A percentile compares a stretch with the other conserved stretches of the same genome.
Evolutionary conservation across 2,113 vertebrate genomes (phyloP).

Genomic region (Laterallus jamaicensis): DNA sequence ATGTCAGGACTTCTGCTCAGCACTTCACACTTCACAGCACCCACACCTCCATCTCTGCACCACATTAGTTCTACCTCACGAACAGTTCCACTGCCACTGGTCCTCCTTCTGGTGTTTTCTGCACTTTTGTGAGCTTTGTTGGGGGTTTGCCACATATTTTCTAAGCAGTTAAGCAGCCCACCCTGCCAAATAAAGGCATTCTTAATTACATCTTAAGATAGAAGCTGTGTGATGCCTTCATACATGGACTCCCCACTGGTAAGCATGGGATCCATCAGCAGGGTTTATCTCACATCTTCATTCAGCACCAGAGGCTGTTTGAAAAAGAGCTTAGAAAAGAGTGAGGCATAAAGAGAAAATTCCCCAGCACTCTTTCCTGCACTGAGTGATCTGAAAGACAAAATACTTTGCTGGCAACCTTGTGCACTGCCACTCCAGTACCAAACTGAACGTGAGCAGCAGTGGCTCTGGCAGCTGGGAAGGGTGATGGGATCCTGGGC

Average conservation of each 20-base stretch:
- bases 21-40: background rate
- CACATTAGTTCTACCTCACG: background rate
- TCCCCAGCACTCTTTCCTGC: background rate
- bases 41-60: background rate
- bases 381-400: background rate
- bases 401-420: background rate
- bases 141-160: background rate
- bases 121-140: background rate
- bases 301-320: background rate
- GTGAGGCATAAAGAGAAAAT: background rate
- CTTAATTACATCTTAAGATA: background rate
- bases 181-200: background rate
- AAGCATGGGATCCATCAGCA: background rate
- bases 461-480: no score
- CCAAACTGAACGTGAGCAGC: no score
- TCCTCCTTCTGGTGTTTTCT: background rate
- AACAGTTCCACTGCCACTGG: background rate
- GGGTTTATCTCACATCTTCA: background rate
- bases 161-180: background rate
- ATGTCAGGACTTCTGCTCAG: background rate
- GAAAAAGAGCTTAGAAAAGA: background rate
- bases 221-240: rapidly evolving
- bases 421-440: background rate
- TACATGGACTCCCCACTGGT: rapidly evolving
- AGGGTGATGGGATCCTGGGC: no score